Base-by-base conservation (phyloP, 2,888 invertebrate genomes). In the Celastrina argiolus region DNA sequence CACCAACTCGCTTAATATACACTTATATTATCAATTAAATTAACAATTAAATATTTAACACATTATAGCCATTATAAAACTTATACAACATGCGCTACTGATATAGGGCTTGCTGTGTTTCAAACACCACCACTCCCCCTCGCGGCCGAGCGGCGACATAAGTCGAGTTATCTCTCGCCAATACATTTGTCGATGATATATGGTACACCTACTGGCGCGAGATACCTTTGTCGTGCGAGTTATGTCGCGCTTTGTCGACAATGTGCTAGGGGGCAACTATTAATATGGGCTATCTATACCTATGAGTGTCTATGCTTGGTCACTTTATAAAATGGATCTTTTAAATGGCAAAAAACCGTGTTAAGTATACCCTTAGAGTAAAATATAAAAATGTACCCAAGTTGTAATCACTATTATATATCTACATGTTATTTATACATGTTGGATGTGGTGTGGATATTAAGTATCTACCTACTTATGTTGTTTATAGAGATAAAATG, bases 21-120 rank as follows among this genome's bases (percentile, higher is more conserved):
- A 80, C 83, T 88, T 89, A 87, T 88, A 88, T 83, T 87, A 80
- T 78, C 77, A 78, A 80, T 85, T 82, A 84, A 82, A 85, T 84
- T 83, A 83, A 77, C 81, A 83, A 83, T 86, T 83, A 84, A 82
- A 86, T 80, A 85, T 81, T 81, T 83, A 82, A 87, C 78, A 81
- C 77, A 79, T 81, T 82, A 83, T 85, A 87, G 87, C 84, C 84
- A 87, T 85, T 84, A 81, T 88, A 87, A 81, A 86, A 76, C 78
- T 78, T 80, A 68, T 69, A 73, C 73, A 71, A 72, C 66, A 79
- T 72, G 72, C 72, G 72, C n/a, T 42, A 42, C n/a, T 45, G 18
- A 18, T 45, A 45, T 45, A 72, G 36, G 41, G 56, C 58, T 56
- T 56, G 22, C 28, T 26, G 58, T 65, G 42, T 56, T 26, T 36